phyloP scores from a whole-genome alignment of 2,113 vertebrate genomes.

The Alectura lathami region DNA sequence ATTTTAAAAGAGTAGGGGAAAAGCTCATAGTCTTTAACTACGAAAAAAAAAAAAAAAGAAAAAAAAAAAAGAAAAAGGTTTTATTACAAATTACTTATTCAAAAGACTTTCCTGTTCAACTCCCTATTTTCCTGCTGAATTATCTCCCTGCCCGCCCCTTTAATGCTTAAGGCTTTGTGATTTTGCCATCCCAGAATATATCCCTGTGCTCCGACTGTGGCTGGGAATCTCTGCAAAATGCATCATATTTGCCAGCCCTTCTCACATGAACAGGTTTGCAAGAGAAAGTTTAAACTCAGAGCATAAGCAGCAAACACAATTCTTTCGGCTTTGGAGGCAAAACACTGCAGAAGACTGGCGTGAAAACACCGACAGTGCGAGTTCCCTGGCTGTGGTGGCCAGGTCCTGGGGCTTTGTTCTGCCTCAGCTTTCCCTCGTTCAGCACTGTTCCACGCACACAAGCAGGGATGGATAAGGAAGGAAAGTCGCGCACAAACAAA shows the following conservation, averaged over 20 bases:
- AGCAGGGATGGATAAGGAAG: not conserved
- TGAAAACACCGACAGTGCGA: not conserved
- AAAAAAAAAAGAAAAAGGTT: not conserved
- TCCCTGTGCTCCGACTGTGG: not conserved
- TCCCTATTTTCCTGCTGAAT: constrained; percentile 38
- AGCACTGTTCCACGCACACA: not conserved
- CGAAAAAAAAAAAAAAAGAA: not conserved
- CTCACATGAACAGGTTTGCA: constrained; percentile 3
- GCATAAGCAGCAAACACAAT: not conserved
- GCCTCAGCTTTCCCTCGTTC: not conserved
- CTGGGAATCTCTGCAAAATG: not conserved
- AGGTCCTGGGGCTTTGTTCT: not conserved
- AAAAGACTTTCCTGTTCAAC: constrained; percentile 10
- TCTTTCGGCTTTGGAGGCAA: not conserved
- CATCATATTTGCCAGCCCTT: not conserved
- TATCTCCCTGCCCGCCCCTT: constrained; percentile 11
- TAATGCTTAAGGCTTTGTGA: constrained; percentile 48
- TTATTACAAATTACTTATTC: not conserved
- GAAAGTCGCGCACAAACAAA: not conserved
- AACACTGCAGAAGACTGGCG: not conserved
- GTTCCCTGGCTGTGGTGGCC: not conserved
- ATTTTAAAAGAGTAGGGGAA: not conserved
- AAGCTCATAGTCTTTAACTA: not conserved
- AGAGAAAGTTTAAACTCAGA: not conserved
- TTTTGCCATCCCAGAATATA: constrained; percentile 1